These are phyloP conservation scores for Colinus virginianus DNA, from an alignment of 2,113 vertebrate species.

Conservation along the genomic window DNA sequence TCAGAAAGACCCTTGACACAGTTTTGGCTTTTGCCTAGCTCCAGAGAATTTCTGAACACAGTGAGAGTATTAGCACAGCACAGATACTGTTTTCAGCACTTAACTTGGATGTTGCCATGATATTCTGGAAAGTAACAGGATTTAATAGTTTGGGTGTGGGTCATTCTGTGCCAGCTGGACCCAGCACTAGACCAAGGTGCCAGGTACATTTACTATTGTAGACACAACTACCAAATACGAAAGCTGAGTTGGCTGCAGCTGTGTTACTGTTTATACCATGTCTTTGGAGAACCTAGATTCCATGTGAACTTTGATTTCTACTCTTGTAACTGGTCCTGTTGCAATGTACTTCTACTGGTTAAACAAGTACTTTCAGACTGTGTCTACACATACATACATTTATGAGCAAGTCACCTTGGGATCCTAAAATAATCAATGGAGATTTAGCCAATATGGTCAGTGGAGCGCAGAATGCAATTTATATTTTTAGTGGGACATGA, in stretches of 20 bases:
- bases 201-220: not conserved
- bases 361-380: fast-evolving
- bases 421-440: not conserved
- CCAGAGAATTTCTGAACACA: not conserved
- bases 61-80: not conserved
- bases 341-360: not conserved
- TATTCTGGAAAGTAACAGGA: not conserved
- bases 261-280: not conserved
- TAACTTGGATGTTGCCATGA: not conserved
- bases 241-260: not conserved
- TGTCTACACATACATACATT: fast-evolving
- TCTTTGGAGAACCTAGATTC: not conserved
- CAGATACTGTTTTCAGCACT: not conserved
- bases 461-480: not conserved
- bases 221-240: not conserved
- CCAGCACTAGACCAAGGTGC: not conserved
- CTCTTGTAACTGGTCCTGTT: not conserved
- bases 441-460: not conserved
- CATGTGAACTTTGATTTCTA: not conserved
- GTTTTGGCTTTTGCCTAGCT: not conserved
- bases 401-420: not conserved
- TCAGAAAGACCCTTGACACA: not conserved
- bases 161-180: conserved; percentile 1
- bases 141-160: conserved; percentile 6
- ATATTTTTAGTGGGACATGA: not conserved